Conservation (phyloP, 1,140 invertebrate genomes). For the Bilobella aurantiaca region DNA sequence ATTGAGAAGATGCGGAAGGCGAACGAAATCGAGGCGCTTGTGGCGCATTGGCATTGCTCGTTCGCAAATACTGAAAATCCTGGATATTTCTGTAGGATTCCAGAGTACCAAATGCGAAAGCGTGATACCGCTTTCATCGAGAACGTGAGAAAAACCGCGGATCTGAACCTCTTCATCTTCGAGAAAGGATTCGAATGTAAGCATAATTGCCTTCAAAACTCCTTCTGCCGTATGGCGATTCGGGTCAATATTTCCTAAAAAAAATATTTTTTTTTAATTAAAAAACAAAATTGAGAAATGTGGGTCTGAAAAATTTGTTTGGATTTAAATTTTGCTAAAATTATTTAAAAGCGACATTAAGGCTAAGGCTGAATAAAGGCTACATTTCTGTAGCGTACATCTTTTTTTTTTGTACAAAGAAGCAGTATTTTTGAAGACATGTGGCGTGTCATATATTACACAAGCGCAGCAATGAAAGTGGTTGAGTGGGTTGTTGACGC, state of each 20-base stretch:
- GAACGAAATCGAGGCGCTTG: slow-evolving; percentile 68
- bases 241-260: slow-evolving; percentile 63
- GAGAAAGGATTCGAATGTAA: slow-evolving; percentile 67
- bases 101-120: slow-evolving; percentile 38
- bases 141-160: slow-evolving; percentile 40
- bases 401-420: no score
- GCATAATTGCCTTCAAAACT: slow-evolving; percentile 64
- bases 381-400: no score
- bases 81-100: slow-evolving; percentile 38
- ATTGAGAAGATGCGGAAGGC: slow-evolving; percentile 62
- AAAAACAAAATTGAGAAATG: no score
- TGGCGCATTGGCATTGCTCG: slow-evolving; percentile 71
- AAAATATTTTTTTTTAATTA: background rate
- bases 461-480: background rate
- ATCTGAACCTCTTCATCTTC: slow-evolving; percentile 67
- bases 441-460: no score
- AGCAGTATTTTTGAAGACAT: no score
- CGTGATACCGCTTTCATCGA: slow-evolving; percentile 41
- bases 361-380: no score
- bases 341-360: no score
- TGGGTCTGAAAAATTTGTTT: no score
- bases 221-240: slow-evolving; percentile 64
- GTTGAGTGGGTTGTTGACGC: background rate
- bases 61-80: slow-evolving; percentile 39
- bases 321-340: no score